Conservation (phyloP, 2,797 vertebrate genomes). For the Malacoraja senta region DNA sequence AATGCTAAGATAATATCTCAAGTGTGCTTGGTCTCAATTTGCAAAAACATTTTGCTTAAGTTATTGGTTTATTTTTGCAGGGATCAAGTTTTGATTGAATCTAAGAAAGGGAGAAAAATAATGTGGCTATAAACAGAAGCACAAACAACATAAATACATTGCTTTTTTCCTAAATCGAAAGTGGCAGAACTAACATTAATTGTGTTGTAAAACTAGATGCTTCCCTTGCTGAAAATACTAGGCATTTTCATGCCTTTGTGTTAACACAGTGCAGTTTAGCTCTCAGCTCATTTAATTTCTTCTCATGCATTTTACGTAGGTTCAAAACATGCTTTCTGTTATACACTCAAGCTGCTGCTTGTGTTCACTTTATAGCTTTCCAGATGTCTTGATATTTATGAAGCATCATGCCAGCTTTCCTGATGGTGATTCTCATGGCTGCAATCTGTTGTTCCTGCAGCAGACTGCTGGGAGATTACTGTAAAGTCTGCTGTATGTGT, state of each 20-base stretch:
- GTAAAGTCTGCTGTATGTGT: slow-evolving; percentile 25
- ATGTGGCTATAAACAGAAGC: background rate
- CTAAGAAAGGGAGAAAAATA: background rate
- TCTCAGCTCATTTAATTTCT: slow-evolving; percentile 37
- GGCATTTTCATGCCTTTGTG: slow-evolving; percentile 22
- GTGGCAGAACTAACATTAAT: background rate
- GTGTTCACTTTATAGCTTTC: slow-evolving; percentile 34
- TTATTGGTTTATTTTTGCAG: background rate
- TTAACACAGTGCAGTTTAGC: slow-evolving; percentile 7
- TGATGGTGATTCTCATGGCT: slow-evolving; percentile 30
- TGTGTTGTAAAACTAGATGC: slow-evolving; percentile 1
- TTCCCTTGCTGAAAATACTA: slow-evolving; percentile 10
- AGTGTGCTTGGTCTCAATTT: background rate
- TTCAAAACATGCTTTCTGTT: slow-evolving; percentile 32
- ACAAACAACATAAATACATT: background rate
- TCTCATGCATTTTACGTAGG: slow-evolving; percentile 33
- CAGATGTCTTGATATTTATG: slow-evolving; percentile 37
- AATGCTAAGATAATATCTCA: background rate
- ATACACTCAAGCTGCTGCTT: slow-evolving; percentile 36
- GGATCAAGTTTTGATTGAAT: background rate
- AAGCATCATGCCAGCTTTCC: slow-evolving; percentile 25
- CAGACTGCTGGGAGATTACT: slow-evolving; percentile 8
- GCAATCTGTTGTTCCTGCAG: slow-evolving; percentile 32
- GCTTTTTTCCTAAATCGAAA: background rate
- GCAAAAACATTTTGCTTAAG: background rate